Evolutionary conservation across 2,113 vertebrate species (phyloP).

Genomic region (Campylomormyrus tamandua): DNA sequence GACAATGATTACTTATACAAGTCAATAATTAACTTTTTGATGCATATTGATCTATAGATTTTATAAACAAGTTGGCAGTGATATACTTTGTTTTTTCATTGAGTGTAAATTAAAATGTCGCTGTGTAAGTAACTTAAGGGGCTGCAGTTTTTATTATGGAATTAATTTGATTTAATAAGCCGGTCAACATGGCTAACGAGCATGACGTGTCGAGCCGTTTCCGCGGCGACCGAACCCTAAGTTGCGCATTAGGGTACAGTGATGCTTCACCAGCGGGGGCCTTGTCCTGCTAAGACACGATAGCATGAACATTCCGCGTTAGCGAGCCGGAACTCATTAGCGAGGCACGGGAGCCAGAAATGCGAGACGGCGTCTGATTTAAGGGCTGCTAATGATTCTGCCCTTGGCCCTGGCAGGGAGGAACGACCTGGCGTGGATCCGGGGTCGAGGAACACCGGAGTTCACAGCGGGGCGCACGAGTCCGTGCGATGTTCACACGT

Average conservation of each 20-base stretch:
- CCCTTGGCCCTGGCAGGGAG: not conserved
- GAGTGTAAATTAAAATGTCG: not conserved
- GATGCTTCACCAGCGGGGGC: not conserved
- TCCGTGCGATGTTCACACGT: not conserved
- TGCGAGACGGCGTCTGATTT: not conserved
- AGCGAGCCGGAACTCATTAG: not conserved
- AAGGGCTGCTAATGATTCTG: not conserved
- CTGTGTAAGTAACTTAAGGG: not conserved
- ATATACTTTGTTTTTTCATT: not conserved
- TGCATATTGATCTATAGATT: not conserved
- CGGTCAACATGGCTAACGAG: not conserved
- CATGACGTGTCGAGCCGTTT: not conserved
- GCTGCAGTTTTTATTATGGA: not conserved
- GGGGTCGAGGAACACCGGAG: not conserved
- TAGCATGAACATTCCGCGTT: not conserved
- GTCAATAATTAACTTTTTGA: not conserved
- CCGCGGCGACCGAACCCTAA: not conserved
- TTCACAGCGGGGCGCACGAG: not conserved
- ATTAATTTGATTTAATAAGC: not conserved
- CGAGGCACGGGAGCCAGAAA: not conserved
- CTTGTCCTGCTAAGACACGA: not conserved
- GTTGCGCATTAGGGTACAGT: not conserved
- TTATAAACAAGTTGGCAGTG: not conserved
- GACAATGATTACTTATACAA: not conserved
- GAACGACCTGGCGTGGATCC: not conserved